Base-by-base conservation (phyloP, 2,888 invertebrate genomes). In the Drosophila tanythrix region DNA sequence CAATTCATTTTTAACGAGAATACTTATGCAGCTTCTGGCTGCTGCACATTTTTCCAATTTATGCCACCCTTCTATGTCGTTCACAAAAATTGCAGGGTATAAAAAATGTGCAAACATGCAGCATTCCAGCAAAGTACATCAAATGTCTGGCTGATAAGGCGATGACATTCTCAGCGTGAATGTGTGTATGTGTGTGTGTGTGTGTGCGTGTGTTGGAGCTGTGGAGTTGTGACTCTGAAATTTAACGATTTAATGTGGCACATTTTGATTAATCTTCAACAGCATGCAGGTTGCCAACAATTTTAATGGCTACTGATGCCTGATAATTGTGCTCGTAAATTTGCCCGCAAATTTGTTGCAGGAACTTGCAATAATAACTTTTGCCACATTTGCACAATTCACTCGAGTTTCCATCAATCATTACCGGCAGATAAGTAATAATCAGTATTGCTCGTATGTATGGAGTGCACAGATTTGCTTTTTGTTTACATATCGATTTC, bases 191-290 rank as follows among this genome's bases (percentile, higher is more conserved):
- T 18, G 18, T 38, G 13, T 35, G 8, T 18, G n/a, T n/a, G 33
- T 13, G 38, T 18, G 7, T 43, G 21, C 13, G 7, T 46, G 5
- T 38, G 35, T 10, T 33, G 29, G 18, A 33, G 46, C 33, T 27
- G 13, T 31, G 31, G 27, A 59, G 43, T 25, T 38, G 36, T 53
- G 66, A 70, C 50, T 66, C 70, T 38, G 62, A 52, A 71, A 65
- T 63, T 59, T 68, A 71, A 71, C 67, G 72, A 51, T 52, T 87
- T 77, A 33, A 68, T 88, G 81, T 86, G 83, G 62, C 74, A 66
- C 71, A 77, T 71, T 74, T 71, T 83, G 88, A 84, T 86, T 81
- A 88, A 84, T 86, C 76, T 88, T 59, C 46, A 50, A 31, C 35
- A 31, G 25, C 52, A 3, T 25, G 43, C 56, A 56, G 55, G 60